Evolutionary conservation across 92 coral and sea anemone species (phyloP).

Genomic region (Porites rus): DNA sequence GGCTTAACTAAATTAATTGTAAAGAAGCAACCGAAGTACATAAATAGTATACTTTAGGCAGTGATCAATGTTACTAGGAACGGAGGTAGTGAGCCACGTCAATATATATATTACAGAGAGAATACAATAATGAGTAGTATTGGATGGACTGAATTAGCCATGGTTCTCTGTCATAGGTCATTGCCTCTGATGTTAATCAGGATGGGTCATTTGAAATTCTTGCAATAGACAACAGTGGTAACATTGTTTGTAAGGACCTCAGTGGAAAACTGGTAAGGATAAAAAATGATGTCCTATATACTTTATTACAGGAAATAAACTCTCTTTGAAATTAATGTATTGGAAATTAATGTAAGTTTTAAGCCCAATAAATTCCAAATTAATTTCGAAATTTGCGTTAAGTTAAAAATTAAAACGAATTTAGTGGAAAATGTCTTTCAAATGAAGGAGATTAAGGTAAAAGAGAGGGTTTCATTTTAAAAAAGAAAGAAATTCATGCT

Average conservation of each 20-base stretch:
- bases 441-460: no score
- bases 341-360: neutral
- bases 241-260: slow-evolving; percentile 83
- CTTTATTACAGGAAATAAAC: neutral
- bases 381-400: no score
- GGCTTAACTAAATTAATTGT: neutral
- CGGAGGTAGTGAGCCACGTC: neutral
- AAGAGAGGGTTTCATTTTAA: no score
- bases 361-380: no score
- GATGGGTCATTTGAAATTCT: slow-evolving; percentile 87
- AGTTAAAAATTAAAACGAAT: no score
- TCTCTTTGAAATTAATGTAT: neutral
- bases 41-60: neutral
- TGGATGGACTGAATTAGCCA: neutral
- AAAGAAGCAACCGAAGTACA: neutral
- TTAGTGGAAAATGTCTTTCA: no score
- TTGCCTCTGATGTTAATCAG: slow-evolving; percentile 85
- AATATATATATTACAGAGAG: neutral
- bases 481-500: no score
- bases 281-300: neutral
- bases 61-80: neutral
- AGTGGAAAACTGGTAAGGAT: slow-evolving; percentile 70
- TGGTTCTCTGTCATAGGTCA: slow-evolving; percentile 58
- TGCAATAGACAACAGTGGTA: slow-evolving; percentile 91
- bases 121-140: neutral